These are phyloP conservation scores for Paragorgia papillata DNA, from an alignment of 92 coral and sea anemone genomes.

Conservation along the genomic window DNA sequence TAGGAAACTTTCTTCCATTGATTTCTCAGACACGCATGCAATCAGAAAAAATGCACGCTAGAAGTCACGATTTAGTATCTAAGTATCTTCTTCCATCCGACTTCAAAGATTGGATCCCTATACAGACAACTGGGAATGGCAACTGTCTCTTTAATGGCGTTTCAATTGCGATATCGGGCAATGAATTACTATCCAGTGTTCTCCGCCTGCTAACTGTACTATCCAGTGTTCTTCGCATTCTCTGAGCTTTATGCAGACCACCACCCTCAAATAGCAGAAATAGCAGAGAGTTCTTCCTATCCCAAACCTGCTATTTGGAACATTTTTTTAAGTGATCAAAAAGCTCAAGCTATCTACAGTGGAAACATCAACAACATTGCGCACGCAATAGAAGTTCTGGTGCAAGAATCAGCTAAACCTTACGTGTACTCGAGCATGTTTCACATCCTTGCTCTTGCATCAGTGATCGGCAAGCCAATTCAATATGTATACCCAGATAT, in stretches of 20 bases:
- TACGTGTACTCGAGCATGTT: slow-evolving; percentile 32
- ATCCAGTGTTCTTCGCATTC: slow-evolving; percentile 36
- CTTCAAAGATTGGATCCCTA: not conserved
- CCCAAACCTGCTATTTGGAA: not conserved
- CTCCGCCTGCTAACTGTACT: slow-evolving; percentile 53
- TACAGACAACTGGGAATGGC: not conserved
- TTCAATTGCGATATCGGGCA: no score
- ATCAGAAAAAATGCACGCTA: not conserved
- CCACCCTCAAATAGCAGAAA: slow-evolving; percentile 43
- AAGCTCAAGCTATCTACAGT: not conserved
- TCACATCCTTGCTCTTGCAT: slow-evolving; percentile 48
- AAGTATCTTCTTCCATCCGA: slow-evolving; percentile 2
- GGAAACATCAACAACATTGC: slow-evolving; percentile 14
- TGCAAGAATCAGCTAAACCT: slow-evolving; percentile 24
- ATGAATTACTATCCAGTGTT: slow-evolving; percentile 9
- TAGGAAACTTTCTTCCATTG: slow-evolving; percentile 19
- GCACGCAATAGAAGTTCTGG: slow-evolving; percentile 43
- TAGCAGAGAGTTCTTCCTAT: not conserved
- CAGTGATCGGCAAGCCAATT: slow-evolving; percentile 49
- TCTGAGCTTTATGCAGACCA: slow-evolving; percentile 39
- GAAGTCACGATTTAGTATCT: not conserved
- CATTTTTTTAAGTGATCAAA: slow-evolving; percentile 19
- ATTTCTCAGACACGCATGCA: not conserved
- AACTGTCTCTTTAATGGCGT: no score
- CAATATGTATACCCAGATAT: slow-evolving; percentile 47